Evolutionary conservation across 2,797 vertebrate genomes (phyloP), one percentile per base, ranked within the genome.

Genomic region (Danio jaintianensis): DNA sequence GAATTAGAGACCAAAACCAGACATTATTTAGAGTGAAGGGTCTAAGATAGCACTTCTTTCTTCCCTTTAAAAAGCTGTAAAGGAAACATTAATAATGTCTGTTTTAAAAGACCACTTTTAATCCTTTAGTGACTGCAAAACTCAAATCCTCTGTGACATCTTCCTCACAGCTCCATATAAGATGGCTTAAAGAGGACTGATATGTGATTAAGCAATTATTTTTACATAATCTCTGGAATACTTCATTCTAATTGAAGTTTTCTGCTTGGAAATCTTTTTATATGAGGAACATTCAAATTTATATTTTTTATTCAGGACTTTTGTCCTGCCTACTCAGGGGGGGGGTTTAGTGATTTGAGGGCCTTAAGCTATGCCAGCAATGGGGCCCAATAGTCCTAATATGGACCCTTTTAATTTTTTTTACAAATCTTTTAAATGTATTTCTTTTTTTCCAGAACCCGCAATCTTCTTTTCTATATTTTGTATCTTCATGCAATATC

Each of bases 81-180:
- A n/a, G n/a, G 62, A 29, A 55, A 56, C 64, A 63, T 75, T 43
- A 56, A 66, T 18, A 47, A 38, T 67, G 20, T 66, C 67, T 72
- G 53, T 58, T 72, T 45, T 55, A 10, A 45, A 53, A 77, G 68
- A 77, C 38, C 11, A 68, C 16, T 68, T 77, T 47, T 8, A 67
- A 66, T 77, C 52, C 36, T 40, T 67, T 29, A 36, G 52, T 29
- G 52, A 66, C 4, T n/a, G 75, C 40, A 77, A 55, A 77, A 36
- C 22, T 42, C 42, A 63, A 59, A 42, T 48, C 48, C 16, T 67
- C 22, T 47, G 10, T 45, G 40, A 29, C 52, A 66, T 56, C 12
- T 38, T 68, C 7, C n/a, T 55, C 70, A 55, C 47, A 47, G 12
- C 22, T 48, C 12, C 5, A 20, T 50, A 40, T 29, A 29, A 77